Conservation (phyloP, 2,797 vertebrate genomes). For the Diplodus puntazzo region DNA sequence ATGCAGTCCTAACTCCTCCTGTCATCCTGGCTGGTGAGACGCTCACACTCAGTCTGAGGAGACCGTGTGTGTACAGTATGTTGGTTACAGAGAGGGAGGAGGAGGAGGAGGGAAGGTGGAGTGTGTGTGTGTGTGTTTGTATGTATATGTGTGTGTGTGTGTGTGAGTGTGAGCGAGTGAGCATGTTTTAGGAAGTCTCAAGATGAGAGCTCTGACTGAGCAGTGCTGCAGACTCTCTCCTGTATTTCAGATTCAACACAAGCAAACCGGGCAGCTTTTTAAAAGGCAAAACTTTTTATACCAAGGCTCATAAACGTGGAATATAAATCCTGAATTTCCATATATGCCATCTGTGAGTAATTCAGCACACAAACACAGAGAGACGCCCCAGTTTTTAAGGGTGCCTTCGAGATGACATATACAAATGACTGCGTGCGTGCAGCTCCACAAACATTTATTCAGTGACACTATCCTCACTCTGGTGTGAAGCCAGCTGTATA, state of each 20-base stretch:
- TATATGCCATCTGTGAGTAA: slow-evolving; percentile 30
- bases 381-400: slow-evolving; percentile 39
- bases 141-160: slow-evolving; percentile 26
- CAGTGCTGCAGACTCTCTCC: slow-evolving; percentile 48
- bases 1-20: slow-evolving; percentile 59
- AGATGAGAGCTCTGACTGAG: slow-evolving; percentile 51
- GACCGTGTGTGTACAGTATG: slow-evolving; percentile 37
- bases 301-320: slow-evolving; percentile 16
- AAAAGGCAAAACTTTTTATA: slow-evolving; percentile 1
- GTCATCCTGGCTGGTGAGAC: slow-evolving; percentile 66
- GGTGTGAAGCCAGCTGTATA: slow-evolving; percentile 78
- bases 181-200: slow-evolving; percentile 82
- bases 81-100: slow-evolving; percentile 46
- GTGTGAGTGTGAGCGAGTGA: slow-evolving; percentile 39
- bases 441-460: slow-evolving; percentile 76
- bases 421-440: slow-evolving; percentile 59
- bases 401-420: slow-evolving; percentile 45
- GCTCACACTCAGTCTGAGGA: slow-evolving; percentile 55
- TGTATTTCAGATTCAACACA: slow-evolving; percentile 54
- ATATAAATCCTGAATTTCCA: slow-evolving; percentile 11
- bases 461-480: slow-evolving; percentile 59
- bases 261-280: slow-evolving; percentile 33
- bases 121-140: slow-evolving; percentile 31
- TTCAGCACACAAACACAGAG: slow-evolving; percentile 25
- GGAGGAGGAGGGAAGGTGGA: slow-evolving; percentile 31